Base-by-base conservation (phyloP, 2,113 vertebrate species). In the Pollachius pollachius region DNA sequence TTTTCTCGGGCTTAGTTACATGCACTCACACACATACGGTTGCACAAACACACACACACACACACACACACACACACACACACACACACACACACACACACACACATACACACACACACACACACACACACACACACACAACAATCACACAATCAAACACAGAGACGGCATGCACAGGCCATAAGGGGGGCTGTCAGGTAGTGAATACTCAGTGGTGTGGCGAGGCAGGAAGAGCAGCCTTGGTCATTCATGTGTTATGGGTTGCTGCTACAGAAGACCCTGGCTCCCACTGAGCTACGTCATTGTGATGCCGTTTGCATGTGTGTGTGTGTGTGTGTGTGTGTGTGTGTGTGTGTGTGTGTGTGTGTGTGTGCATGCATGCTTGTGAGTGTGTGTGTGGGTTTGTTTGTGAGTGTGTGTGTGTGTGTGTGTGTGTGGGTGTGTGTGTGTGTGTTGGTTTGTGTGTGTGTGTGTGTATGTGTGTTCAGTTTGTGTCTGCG, bases 171-270 rank as follows among this genome's bases (percentile, higher is more conserved):
- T 18, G 61, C 34, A 74, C 56, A 61, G 34, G 60, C 65, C 76
- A 80, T 74, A 77, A 80, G 76, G 77, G 17, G 1, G 27, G 71
- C 64, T 76, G 79, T 83, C 82, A 82, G 81, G 79, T 85, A 80
- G 64, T 79, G 75, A 87, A 87, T 75, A 80, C 72, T 75, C 76
- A 83, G 64, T 75, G 78, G 69, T 73, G 73, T 68, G 80, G 78
- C 84, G 78, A 77, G 72, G 15, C 41, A 17, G 41, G 37, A 4
- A 76, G 74, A 41, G 37, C 73, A 80, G 37, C 48, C 83, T 75
- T 79, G 81, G 78, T 86, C 88, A 83, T 87, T 87, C 79, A 85
- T 89, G 83, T 86, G 75, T 87, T 80, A 76, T 81, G 64, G 75
- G 68, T 57, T 80, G 79, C 79, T 81, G 79, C 83, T 84, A 76